Base-by-base conservation (phyloP, 2,888 invertebrate species). In the Tetragonisca angustula region DNA sequence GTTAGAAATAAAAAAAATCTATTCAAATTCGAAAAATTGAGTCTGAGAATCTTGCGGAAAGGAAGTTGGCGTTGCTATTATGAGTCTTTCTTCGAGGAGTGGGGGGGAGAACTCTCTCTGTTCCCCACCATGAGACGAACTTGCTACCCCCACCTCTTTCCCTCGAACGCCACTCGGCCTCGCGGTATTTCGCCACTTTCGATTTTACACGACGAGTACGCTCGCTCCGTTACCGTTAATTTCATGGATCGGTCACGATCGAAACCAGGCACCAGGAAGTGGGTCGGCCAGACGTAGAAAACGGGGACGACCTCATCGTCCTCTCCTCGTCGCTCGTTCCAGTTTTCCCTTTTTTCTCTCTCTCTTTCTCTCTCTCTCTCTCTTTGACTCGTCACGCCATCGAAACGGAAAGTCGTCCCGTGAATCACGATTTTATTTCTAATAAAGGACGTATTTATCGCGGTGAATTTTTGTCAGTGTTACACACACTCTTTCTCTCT, bases 121-220 rank as follows among this genome's bases (percentile, higher is more conserved):
- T 61, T 50, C 80, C 85, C 83, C 84, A 84, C 15, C 24, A n/a
- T 36, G 62, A 62, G 83, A 70, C 76, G 62, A 27, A 59, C 77
- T 70, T 75, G 52, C 49, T 27, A n/a, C 56, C 74, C 43, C 9
- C 43, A 0, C 43, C 9, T 36, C 36, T 36, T 9, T 43, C 43
- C 9, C 65, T 17, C 32, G 36, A 27, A 3, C 15, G 27, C 54
- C 76, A 36, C 21, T 21, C 76, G 32, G 76, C 81, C 72, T 77
- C 81, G 74, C 71, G 84, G 84, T 85, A 90, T 90, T 90, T 91
- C 86, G 84, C 87, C 91, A 91, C 91, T 91, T 91, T 91, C 91
- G 90, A 90, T 91, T 91, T 91, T 91, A 91, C 80, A 79, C 67
- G 61, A 82, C 79, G 80, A 79, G 81, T 77, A 81, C 79, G 77